Base-by-base conservation (phyloP, 2,113 vertebrate genomes). In the Apeltes quadracus region DNA sequence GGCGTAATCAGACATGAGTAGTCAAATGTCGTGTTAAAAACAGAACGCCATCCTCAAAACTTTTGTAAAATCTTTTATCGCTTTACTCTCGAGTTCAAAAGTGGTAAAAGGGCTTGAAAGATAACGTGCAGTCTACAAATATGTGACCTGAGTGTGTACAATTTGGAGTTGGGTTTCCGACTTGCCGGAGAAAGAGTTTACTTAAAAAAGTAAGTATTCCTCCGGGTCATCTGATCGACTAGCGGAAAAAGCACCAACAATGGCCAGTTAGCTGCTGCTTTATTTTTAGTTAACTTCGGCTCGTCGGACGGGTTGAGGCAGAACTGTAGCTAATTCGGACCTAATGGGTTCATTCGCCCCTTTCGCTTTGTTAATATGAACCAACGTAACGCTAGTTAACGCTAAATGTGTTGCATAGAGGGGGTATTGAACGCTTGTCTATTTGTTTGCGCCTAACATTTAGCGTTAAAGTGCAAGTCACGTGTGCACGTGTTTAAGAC, bases 1-100 rank as follows among this genome's bases (percentile, higher is more conserved):
- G 90, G 87, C 84, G 89, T 59, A 82, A 87, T 90, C 88, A 92
- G 92, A 22, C 90, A 4, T 51, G 69, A 22, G 65, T 29, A 92
- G 84, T 90, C 88, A 82, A 90, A 39, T 16, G n/a, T 72, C 78
- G 78, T 36, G 12, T 46, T n/a, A 29, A 32, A 46, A 64, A 61
- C 32, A 20, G 22, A 22, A 44, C 51, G 59, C 46, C 59, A 58
- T 7, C 2, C n/a, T 58, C 48, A 7, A 78, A 90, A 85, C 55
- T 91, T 90, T 65, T n/a, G 7, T 15, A 54, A 61, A 63, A 43
- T 58, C 54, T 53, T 56, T 39, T 56, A 69, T 73, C 22, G 34
- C 29, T 15, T 14, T 54, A 4, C 51, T 9, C 10, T 50, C 36
- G 14, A 43, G 2, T 54, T 7, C 2, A 13, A 56, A 44, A 20